A percentile compares a stretch with the other conserved stretches of the same genome.
phyloP scores from a whole-genome alignment of 1,140 invertebrate genomes.

The Zaprionus ghesquierei region DNA sequence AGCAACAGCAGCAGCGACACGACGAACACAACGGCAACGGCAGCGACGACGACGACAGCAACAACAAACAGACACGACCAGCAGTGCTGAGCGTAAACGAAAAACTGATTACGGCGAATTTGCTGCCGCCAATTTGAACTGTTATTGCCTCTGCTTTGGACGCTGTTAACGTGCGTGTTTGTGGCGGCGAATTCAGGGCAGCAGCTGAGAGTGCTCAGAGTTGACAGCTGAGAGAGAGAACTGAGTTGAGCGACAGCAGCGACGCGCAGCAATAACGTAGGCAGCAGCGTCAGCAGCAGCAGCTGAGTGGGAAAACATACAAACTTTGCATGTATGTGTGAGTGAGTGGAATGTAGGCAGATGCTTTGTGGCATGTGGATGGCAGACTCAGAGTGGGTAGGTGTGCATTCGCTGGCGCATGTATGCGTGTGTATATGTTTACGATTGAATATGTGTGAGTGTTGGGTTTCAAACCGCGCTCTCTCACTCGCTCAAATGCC shows the following conservation, averaged over 20 bases:
- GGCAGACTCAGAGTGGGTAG: conserved; percentile 47
- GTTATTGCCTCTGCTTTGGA: conserved; percentile 32
- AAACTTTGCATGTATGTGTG: neutral
- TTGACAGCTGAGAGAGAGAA: conserved; percentile 38
- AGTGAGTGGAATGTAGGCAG: conserved; percentile 51
- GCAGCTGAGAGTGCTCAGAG: conserved; percentile 41
- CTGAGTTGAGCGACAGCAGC: neutral
- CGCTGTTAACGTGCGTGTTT: conserved; percentile 22
- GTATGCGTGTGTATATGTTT: neutral
- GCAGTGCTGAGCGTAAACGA: conserved; percentile 47
- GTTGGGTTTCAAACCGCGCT: conserved; percentile 22
- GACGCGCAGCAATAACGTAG: conserved; percentile 11
- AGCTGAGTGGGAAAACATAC: conserved; percentile 32
- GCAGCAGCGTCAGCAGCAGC: conserved; percentile 1
- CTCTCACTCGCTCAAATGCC: conserved; percentile 35
- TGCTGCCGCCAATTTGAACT: conserved; percentile 39
- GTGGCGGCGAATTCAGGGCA: conserved; percentile 56
- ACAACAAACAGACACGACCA: conserved; percentile 60
- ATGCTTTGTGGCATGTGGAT: conserved; percentile 57
- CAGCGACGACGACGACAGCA: conserved; percentile 43
- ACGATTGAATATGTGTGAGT: conserved; percentile 16
- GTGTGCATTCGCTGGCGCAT: neutral
- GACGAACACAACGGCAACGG: conserved; percentile 13
- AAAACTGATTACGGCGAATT: conserved; percentile 59
- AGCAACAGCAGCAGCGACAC: conserved; percentile 45